Evolutionary conservation across 2,888 invertebrate genomes (phyloP), one percentile per base, ranked within the genome.

Genomic region (Diadromus collaris): DNA sequence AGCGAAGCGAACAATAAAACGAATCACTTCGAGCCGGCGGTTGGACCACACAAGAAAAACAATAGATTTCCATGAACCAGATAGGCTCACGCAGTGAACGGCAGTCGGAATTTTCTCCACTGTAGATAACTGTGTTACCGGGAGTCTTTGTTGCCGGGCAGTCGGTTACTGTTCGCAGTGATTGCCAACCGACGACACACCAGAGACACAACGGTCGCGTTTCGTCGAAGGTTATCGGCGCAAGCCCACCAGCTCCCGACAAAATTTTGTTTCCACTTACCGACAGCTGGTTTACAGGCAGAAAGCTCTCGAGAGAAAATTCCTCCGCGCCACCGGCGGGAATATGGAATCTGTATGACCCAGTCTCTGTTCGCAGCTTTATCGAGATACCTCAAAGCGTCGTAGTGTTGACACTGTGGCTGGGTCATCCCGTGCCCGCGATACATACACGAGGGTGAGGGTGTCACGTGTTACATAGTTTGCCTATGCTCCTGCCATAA

Each of bases 111-210:
- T 46, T 54, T 44, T 34, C 46, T 60, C 9, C 19, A 10, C 27
- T n/a, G 9, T n/a, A 16, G 32, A 61, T 13, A 67, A 54, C 16
- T 48, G 21, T 16, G 13, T 32, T 34, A 29, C 32, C 2, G 3
- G 67, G 24, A 27, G 34, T 41, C 65, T 61, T 44, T 13, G 27
- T 44, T 41, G 5, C 13, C 16, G 58, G 19, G 32, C 67, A 10
- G 74, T 67, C 70, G 74, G 78, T 78, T 51, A 61, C n/a, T n/a
- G 13, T 2, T 9, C 24, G 58, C 56, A 10, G 51, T 51, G 24
- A 51, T 10, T 24, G 41, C 29, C 32, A 19, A 19, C 7, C n/a
- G 10, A 19, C 10, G 56, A 24, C 5, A 13, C 24, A 51, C 24
- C 24, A 51, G 3, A 24, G 1, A 51, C 24, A 54, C 21, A 34